Evolutionary conservation across 2,888 invertebrate genomes (phyloP).

Genomic region (Sarcophaga carnaria): DNA sequence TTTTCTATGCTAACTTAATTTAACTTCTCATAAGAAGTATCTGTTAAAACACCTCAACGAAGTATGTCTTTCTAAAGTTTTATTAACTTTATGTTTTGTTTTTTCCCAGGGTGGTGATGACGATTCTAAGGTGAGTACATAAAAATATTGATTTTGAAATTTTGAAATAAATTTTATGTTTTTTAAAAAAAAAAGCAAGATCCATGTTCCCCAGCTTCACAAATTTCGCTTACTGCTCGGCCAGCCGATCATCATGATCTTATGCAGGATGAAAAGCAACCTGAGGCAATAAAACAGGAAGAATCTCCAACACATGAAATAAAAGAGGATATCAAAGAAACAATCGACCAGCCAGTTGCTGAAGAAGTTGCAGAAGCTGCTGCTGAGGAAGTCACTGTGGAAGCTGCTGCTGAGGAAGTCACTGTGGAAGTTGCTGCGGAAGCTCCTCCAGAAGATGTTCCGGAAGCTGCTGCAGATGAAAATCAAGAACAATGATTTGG

Average conservation of each 20-base stretch:
- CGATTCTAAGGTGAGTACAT: too few species aligned
- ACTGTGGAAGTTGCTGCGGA: background rate
- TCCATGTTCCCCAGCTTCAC: constrained; percentile 32
- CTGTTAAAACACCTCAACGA: too few species aligned
- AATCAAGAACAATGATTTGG: background rate
- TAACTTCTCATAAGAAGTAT: too few species aligned
- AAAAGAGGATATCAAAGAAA: background rate
- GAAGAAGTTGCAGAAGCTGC: background rate
- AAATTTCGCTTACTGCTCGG: constrained; percentile 39
- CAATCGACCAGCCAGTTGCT: background rate
- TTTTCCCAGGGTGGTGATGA: too few species aligned
- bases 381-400: background rate
- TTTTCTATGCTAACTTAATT: too few species aligned
- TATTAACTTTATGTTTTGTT: too few species aligned
- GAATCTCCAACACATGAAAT: background rate
- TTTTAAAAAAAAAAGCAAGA: constrained; percentile 12
- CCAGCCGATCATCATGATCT: constrained; percentile 15
- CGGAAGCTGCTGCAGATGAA: background rate
- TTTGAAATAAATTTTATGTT: background rate
- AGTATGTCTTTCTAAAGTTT: too few species aligned
- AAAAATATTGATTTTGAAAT: background rate
- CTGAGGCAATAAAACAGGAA: background rate
- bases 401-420: background rate
- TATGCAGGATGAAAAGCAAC: background rate
- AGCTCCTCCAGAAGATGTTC: background rate